phyloP scores from a whole-genome alignment of 2,113 vertebrate species.

The Anguilla rostrata region DNA sequence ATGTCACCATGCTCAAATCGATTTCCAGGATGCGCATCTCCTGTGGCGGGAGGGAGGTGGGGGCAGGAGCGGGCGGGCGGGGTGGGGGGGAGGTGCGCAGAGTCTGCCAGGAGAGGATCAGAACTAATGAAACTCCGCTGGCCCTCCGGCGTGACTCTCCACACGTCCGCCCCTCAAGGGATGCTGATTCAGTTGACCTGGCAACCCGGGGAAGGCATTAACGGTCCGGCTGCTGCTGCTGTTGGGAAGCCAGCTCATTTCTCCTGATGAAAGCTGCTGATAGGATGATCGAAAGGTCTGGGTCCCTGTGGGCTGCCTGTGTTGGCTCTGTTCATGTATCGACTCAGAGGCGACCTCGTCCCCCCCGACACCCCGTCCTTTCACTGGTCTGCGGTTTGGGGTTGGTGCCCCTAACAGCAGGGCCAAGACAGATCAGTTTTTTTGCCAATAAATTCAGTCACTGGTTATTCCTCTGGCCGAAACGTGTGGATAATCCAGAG shows the following conservation, averaged over 20 bases:
- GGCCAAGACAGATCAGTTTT: not conserved
- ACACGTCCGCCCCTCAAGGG: too few species aligned
- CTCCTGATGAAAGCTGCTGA: not conserved
- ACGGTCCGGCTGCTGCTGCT: too few species aligned
- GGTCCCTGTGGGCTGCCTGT: not conserved
- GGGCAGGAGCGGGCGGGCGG: not conserved
- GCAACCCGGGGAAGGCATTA: not conserved
- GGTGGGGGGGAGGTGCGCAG: not conserved
- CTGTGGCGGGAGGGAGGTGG: too few species aligned
- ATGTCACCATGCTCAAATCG: conserved; percentile 14
- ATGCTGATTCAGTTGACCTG: not conserved
- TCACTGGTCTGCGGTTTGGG: not conserved
- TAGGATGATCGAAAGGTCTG: not conserved
- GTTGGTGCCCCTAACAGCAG: too few species aligned
- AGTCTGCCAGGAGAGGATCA: not conserved
- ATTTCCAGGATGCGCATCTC: conserved; percentile 10
- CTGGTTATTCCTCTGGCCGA: not conserved
- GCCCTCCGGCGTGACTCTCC: too few species aligned
- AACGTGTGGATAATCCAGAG: not conserved
- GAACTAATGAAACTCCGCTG: not conserved
- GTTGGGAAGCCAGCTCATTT: not conserved
- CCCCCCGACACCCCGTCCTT: not conserved
- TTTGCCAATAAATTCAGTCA: not conserved
- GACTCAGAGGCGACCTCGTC: too few species aligned
- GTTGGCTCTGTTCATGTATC: too few species aligned